Evolutionary conservation across 2,113 vertebrate species (phyloP).

Genomic region (Furnarius figulus): DNA sequence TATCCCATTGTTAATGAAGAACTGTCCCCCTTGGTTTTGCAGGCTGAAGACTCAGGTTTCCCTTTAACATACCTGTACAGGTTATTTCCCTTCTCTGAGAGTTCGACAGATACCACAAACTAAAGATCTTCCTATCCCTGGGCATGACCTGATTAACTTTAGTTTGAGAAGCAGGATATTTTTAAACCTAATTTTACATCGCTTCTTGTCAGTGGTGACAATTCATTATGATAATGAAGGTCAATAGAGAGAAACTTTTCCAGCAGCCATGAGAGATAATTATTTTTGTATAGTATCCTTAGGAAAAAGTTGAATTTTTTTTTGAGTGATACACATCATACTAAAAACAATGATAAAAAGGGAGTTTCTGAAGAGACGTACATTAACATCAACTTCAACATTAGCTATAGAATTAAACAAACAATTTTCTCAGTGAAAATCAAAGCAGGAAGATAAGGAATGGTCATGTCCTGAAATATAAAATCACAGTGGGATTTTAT

Average conservation of each 20-base stretch:
- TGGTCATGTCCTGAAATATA: neutral
- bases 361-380: neutral
- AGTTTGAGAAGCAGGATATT: constrained; percentile 11
- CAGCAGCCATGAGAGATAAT: neutral
- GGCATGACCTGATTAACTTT: constrained; percentile 8
- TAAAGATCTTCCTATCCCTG: neutral
- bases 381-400: neutral
- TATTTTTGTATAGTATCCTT: neutral
- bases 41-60: neutral
- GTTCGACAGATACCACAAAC: neutral
- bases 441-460: neutral
- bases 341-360: neutral
- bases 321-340: neutral
- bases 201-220: neutral
- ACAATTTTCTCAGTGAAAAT: neutral
- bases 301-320: neutral
- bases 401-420: neutral
- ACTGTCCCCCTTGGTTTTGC: neutral
- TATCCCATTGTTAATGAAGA: neutral
- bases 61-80: neutral
- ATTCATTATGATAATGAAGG: constrained; percentile 41
- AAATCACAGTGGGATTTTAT: neutral
- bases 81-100: neutral
- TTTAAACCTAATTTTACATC: neutral
- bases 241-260: neutral